Base-by-base conservation (phyloP, 2,797 vertebrate species). In the Ctenosaura bakeri region DNA sequence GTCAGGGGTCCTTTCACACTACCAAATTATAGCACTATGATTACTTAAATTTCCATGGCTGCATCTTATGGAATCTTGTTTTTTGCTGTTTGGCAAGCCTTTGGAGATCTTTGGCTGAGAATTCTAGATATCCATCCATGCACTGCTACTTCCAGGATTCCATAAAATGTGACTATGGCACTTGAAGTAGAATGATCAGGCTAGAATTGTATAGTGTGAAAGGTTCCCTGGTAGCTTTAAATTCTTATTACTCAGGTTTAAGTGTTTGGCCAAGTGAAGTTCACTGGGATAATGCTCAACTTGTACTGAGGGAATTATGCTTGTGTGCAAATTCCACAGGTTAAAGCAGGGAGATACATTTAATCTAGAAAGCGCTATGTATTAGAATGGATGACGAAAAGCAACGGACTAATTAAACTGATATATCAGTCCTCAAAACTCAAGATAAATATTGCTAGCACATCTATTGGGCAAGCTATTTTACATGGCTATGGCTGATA, bases 401-500 rank as follows among this genome's bases (percentile, higher is more conserved):
- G 77, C 80, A 94, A 96, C 91, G 16, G 32, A 91, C 38, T 87
- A 93, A 95, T 92, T 91, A 94, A 93, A 89, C 69, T 52, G 74
- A 88, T 89, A 77, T 32, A 85, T 46, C 20, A 38, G 46, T 93
- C 38, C 73, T 89, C 90, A 42, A 80, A 88, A 50, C 0, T 22
- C 88, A 94, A 90, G 85, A 91, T 90, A 91, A 94, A 92, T 90
- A 90, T 89, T 94, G 90, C 88, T 18, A 92, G 92, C 83, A 82
- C 89, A 90, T 91, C 81, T 77, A 71, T 91, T 91, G 90, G 90
- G 83, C 90, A 94, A 95, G 90, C 88, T 89, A 93, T 92, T 96
- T 95, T 94, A 90, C 32, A 32, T 94, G 94, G 93, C 96, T 94
- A 80, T 74, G 91, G 92, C 85, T 93, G 94, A 95, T 88, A 88